Base-by-base conservation (phyloP, 2,797 vertebrate genomes). In the Melopsittacus undulatus region DNA sequence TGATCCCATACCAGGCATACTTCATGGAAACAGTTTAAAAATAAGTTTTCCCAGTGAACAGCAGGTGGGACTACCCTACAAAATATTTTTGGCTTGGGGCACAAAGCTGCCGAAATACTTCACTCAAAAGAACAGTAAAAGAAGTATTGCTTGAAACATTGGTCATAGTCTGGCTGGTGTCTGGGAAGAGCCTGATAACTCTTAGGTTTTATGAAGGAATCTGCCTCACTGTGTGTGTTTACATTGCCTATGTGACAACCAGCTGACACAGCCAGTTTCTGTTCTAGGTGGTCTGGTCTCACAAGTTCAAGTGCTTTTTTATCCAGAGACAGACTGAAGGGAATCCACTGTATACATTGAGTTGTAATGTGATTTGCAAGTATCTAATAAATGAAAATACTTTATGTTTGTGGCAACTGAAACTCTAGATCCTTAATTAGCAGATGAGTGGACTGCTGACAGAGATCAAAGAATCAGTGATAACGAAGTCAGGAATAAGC, bases 21-120 rank as follows among this genome's bases (percentile, higher is more conserved):
- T 93, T 97, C 88, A 95, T 96, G 94, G 94, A 96, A 97, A 96
- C 80, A 74, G 90, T 96, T 97, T 95, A 91, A 95, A 97, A 96
- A 92, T 94, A 96, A 93, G 40, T 92, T 83, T 95, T 96, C 90
- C 78, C 89, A 90, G 88, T 94, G 94, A 95, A 95, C 91, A 92
- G 83, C 92, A 96, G 94, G 91, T 95, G 91, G 94, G 89, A 90
- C 85, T 92, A 82, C 62, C 87, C 81, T 87, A 83, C 72, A 87
- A 95, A 97, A 92, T 57, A 78, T 76, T 64, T 91, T 81, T 94
- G 84, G 95, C 81, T 87, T 62, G 42, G 52, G 77, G n/a, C 75
- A 85, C 32, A 89, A 92, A 94, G 51, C 85, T 86, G 77, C 68
- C 89, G 75, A 87, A 97, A 94, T 80, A 94, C 69, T 92, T 94